Evolutionary conservation across 2,113 vertebrate species (phyloP).

Genomic region (Monopterus albus): DNA sequence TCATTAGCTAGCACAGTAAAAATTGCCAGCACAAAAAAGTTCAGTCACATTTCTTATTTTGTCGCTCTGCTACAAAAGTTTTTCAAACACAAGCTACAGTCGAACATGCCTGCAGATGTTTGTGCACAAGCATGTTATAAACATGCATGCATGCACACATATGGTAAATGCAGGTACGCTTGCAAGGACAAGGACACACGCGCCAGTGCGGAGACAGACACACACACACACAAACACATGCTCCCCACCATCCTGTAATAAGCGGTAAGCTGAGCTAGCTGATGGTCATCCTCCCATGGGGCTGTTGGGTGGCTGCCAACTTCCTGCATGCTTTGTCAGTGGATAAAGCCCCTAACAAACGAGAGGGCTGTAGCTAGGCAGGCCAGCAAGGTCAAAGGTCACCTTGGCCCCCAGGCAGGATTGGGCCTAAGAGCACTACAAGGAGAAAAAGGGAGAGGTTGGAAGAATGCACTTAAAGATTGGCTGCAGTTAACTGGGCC

Average conservation of each 20-base stretch:
- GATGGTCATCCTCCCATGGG: conserved; percentile 89
- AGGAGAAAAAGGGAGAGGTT: conserved; percentile 66
- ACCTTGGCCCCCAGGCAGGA: conserved; percentile 77
- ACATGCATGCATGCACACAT: conserved; percentile 21
- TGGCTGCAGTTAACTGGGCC: conserved; percentile 61
- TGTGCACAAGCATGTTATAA: conserved; percentile 13
- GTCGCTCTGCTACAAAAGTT: conserved; percentile 16
- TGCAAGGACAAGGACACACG: conserved; percentile 38
- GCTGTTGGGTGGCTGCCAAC: conserved; percentile 87
- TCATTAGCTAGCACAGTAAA: conserved; percentile 71
- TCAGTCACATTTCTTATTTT: conserved; percentile 65
- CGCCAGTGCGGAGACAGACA: conserved; percentile 15
- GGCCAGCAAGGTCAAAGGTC: conserved; percentile 85
- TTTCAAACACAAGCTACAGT: background rate
- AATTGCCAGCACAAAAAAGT: conserved; percentile 62
- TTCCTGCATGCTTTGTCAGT: conserved; percentile 87
- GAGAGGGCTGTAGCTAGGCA: conserved; percentile 88
- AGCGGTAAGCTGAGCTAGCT: conserved; percentile 90
- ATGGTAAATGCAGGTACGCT: conserved; percentile 24
- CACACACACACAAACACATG: conserved; percentile 57
- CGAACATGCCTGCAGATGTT: conserved; percentile 10
- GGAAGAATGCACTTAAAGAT: conserved; percentile 81
- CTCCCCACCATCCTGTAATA: conserved; percentile 81
- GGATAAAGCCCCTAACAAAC: conserved; percentile 90
- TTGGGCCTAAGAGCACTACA: conserved; percentile 80